These are phyloP conservation scores for Epicauta chinensis DNA, from an alignment of 1,140 invertebrate species.

Conservation along the genomic window DNA sequence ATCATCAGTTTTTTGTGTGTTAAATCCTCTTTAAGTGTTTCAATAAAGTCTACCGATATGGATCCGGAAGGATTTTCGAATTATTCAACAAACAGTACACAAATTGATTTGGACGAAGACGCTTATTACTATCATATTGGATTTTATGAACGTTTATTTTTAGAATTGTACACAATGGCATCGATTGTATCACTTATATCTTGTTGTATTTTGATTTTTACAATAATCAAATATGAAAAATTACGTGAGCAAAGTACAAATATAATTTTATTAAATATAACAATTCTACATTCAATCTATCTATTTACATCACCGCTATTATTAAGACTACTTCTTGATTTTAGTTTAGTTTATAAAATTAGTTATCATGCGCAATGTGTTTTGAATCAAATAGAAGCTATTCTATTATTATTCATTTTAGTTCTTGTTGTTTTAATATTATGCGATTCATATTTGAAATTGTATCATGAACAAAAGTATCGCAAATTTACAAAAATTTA, in stretches of 20 bases:
- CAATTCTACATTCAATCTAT: conserved; percentile 8
- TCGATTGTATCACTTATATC: conserved; percentile 8
- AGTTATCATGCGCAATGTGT: background rate
- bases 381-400: background rate
- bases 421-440: background rate
- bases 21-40: no score
- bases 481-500: no score
- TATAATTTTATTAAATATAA: conserved; percentile 14
- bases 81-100: background rate
- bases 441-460: no score
- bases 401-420: background rate
- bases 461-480: no score
- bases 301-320: conserved; percentile 3
- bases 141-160: conserved; percentile 1
- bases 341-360: background rate
- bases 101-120: background rate
- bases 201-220: conserved; percentile 14
- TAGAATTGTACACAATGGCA: conserved; percentile 14
- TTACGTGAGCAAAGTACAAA: conserved; percentile 11
- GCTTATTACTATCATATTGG: background rate
- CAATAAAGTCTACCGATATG: no score
- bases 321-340: background rate
- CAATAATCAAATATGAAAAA: conserved; percentile 18
- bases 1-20: no score
- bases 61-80: no score